Base-by-base conservation (phyloP, 1,140 invertebrate genomes). In the Frieseomelitta varia region DNA sequence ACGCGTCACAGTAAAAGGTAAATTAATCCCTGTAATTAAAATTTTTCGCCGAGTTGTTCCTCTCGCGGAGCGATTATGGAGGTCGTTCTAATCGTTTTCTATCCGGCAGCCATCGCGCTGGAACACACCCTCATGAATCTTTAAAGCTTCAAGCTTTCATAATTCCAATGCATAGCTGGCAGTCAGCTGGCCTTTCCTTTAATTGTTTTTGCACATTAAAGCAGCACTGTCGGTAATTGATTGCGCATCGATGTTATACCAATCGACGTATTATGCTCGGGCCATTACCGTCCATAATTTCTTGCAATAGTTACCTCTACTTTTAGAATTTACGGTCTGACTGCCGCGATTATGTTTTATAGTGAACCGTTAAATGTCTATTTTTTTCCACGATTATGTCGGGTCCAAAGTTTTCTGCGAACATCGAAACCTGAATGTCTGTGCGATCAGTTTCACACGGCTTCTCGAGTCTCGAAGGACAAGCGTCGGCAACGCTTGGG, bases 1-100 rank as follows among this genome's bases (percentile, higher is more conserved):
- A 93, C 92, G 47, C 90, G 94, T 79, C 94, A 94, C 76, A 94
- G 93, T 86, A 94, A 94, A 85, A 95, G 94, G 94, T 95, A 87
- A 90, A 75, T 78, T 67, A 73, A 53, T 58, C 51, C 24, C 0
- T 17, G 78, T 55, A 79, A 84, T 84, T 79, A 72, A 34, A 10
- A 6, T 79, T 82, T 82, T 83, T 58, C 71, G 51, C 53, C 1
- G 21, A n/a, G 14, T 14, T 61, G 27, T 11, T 55, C 56, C 69
- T 10, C 79, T n/a, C 24, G 24, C 39, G n/a, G 55, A 21, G 27
- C 39, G 12, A 39, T 30, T 30, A 15, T 19, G 39, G 39, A 14
- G 4, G 24, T 65, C 58, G 8, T n/a, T 4, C 24, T 27, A 17
- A 14, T 12, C 19, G 51, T 34, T 67, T 78, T 67, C 10, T 24